Conservation (phyloP, 1,140 invertebrate genomes). For the Lepidurus couesii region DNA sequence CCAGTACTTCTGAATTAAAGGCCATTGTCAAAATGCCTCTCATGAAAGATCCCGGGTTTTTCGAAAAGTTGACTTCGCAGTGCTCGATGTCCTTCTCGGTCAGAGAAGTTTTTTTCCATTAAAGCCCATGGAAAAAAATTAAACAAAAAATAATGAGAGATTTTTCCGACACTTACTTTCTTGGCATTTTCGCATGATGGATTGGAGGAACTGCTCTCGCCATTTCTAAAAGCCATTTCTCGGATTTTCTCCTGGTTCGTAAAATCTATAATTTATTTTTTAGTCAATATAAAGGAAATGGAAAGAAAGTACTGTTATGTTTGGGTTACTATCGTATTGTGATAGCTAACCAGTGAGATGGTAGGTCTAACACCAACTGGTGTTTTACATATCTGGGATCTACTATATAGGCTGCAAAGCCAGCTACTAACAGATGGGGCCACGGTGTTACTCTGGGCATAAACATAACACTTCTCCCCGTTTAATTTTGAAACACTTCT, state of each 20-base stretch:
- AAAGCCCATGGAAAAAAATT: not conserved
- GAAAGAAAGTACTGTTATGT: not conserved
- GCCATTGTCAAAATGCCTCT: not conserved
- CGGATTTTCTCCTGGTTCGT: not conserved
- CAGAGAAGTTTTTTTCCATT: not conserved
- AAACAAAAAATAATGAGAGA: not conserved
- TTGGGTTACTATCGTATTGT: too few relatives aligned
- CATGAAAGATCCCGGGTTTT: not conserved
- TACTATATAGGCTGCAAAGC: too few relatives aligned
- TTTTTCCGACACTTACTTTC: not conserved
- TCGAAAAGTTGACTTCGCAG: not conserved
- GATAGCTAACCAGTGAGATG: too few relatives aligned
- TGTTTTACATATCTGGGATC: too few relatives aligned
- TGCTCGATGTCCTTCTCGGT: not conserved
- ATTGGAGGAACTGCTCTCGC: not conserved
- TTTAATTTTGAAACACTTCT: too few relatives aligned
- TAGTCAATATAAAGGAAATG: not conserved
- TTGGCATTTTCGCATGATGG: not conserved
- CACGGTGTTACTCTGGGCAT: too few relatives aligned
- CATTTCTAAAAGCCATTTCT: not conserved
- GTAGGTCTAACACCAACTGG: too few relatives aligned
- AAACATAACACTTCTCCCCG: too few relatives aligned
- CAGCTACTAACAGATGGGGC: too few relatives aligned
- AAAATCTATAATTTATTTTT: not conserved
- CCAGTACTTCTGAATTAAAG: not conserved